Percentiles rank a stretch among this genome's conserved stretches.
Evolutionary conservation across 2,113 vertebrate species (phyloP).

Genomic region (Trogon surrucura): DNA sequence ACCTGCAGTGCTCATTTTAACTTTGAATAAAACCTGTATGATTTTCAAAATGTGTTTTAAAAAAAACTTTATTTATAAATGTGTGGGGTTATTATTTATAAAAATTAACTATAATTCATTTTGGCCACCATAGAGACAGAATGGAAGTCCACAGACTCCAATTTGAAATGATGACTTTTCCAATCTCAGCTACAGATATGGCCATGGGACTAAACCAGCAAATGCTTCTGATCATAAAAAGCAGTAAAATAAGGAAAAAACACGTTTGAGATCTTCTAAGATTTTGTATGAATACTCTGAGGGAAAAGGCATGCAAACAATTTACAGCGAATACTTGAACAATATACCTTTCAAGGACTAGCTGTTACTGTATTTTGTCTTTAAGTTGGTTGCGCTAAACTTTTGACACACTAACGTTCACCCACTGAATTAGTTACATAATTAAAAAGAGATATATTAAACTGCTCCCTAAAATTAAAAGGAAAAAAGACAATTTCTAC

Average conservation of each 20-base stretch:
- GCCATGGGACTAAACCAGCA: not conserved
- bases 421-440: not conserved
- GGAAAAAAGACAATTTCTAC: not conserved
- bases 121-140: not conserved
- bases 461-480: not conserved
- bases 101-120: not conserved
- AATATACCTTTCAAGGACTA: not conserved
- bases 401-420: not conserved
- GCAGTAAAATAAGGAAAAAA: not conserved
- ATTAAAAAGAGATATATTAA: not conserved
- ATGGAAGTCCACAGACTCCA: not conserved
- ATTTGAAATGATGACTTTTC: not conserved
- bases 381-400: not conserved
- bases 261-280: not conserved
- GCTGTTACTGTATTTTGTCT: not conserved
- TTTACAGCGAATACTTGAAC: not conserved
- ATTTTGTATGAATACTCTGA: not conserved
- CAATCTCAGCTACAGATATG: not conserved
- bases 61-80: not conserved
- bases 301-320: not conserved
- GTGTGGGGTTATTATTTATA: not conserved
- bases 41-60: not conserved
- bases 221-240: not conserved
- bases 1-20: not conserved
- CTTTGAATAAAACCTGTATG: not conserved